phyloP scores from a whole-genome alignment of 1,140 invertebrate species.

The Drosophila bocki region DNA sequence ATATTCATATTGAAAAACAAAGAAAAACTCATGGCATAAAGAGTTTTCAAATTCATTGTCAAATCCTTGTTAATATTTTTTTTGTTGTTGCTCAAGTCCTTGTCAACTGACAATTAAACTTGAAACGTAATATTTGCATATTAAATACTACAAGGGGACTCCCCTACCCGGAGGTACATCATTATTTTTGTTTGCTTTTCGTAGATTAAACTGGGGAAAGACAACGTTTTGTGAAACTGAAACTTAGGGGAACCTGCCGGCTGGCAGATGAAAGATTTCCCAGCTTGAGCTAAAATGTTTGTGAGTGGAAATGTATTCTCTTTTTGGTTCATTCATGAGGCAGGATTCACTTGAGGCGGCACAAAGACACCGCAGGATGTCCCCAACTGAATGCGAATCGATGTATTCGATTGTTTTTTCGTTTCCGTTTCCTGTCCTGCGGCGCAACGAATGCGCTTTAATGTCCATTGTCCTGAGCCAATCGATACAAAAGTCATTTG shows the following conservation, averaged over 20 bases:
- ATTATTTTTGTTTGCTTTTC: conserved; percentile 11
- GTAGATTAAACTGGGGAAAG: conserved; percentile 10
- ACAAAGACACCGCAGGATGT: conserved; percentile 65
- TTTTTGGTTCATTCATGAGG: conserved; percentile 58
- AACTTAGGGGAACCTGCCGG: conserved; percentile 6
- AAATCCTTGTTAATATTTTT: neutral
- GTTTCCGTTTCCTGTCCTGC: conserved; percentile 78
- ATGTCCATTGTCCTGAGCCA: conserved; percentile 61
- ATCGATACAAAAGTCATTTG: conserved; percentile 70
- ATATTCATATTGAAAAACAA: neutral
- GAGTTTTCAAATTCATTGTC: neutral
- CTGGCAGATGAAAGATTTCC: conserved; percentile 45
- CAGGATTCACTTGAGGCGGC: conserved; percentile 50
- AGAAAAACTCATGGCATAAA: conserved; percentile 18
- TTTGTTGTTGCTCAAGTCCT: neutral
- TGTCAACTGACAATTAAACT: conserved; percentile 53
- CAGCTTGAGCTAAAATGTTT: conserved; percentile 64
- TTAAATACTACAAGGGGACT: neutral
- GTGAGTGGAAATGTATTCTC: conserved; percentile 52
- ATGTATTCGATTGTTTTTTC: conserved; percentile 33
- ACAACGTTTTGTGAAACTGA: conserved; percentile 7
- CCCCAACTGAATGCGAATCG: conserved; percentile 24
- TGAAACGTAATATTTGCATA: conserved; percentile 46
- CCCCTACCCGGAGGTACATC: neutral
- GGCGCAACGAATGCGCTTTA: conserved; percentile 70